A percentile compares a stretch with the other conserved stretches of the same genome.
Conservation (phyloP, 23 tunicate genomes). For the Ascidia mentula region DNA sequence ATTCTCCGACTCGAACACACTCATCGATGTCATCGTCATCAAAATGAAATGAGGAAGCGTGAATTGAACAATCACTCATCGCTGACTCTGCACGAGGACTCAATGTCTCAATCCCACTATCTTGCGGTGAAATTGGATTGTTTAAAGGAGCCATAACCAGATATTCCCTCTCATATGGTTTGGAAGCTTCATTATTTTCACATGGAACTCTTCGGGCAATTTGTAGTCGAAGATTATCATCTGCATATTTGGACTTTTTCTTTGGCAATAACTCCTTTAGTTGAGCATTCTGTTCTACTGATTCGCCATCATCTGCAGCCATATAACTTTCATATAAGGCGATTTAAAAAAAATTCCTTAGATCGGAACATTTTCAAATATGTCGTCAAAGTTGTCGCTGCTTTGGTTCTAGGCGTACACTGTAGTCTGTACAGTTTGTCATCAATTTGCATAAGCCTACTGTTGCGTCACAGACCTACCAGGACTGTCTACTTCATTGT, state of each 20-base stretch:
- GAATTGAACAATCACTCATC: background rate
- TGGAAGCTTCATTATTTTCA: background rate
- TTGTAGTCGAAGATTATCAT: background rate
- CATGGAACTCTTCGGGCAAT: background rate
- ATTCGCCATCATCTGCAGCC: background rate
- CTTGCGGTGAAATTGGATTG: background rate
- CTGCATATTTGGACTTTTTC: background rate
- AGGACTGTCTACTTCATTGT: too few species aligned
- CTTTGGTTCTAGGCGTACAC: too few species aligned
- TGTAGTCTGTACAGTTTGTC: too few species aligned
- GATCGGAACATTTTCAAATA: too few species aligned
- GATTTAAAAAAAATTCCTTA: too few species aligned
- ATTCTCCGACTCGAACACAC: background rate
- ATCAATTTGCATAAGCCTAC: too few species aligned
- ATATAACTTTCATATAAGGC: constrained; percentile 6
- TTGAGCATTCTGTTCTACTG: background rate
- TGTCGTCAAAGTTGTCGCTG: too few species aligned
- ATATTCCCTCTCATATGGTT: background rate
- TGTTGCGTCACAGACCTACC: too few species aligned
- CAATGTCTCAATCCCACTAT: background rate
- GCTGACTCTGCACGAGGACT: background rate
- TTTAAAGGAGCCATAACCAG: background rate
- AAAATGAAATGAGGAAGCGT: background rate
- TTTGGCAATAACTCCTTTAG: background rate
- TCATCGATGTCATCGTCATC: background rate